phyloP scores from a whole-genome alignment of 2,888 invertebrate genomes.

The Alcis repandata region DNA sequence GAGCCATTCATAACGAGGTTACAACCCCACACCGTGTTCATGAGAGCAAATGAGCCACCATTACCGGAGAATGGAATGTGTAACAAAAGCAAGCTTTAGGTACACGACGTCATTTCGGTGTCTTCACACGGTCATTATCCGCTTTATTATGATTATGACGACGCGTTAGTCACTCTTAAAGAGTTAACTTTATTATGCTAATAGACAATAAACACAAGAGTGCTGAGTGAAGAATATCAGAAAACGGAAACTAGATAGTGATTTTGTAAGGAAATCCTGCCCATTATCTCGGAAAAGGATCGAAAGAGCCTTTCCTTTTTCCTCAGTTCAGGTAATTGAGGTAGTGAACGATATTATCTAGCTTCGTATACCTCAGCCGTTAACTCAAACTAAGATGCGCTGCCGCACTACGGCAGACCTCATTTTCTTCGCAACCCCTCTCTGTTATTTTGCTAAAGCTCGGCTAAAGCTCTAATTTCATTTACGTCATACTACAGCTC shows the following conservation, averaged over 20 bases:
- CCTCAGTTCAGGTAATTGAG: constrained; percentile 16
- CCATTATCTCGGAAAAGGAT: constrained; percentile 25
- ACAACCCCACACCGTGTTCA: constrained; percentile 24
- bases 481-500: constrained; percentile 18
- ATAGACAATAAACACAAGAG: constrained; percentile 20
- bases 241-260: background rate
- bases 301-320: constrained; percentile 16
- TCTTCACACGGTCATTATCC: constrained; percentile 35
- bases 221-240: constrained; percentile 3
- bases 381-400: constrained; percentile 1
- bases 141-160: constrained; percentile 56
- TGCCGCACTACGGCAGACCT: constrained; percentile 3
- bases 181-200: constrained; percentile 37
- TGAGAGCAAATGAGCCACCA: constrained; percentile 32
- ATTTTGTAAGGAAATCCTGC: constrained; percentile 14
- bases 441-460: constrained; percentile 14
- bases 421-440: constrained; percentile 8
- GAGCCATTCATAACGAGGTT: constrained; percentile 14
- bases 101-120: constrained; percentile 26
- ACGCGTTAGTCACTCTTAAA: constrained; percentile 52
- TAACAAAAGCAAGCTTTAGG: constrained; percentile 34
- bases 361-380: constrained; percentile 6
- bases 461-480: constrained; percentile 20
- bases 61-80: constrained; percentile 33
- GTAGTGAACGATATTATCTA: constrained; percentile 18